phyloP scores from a whole-genome alignment of 2,888 invertebrate species.

The Agonopterix alstromeriana region DNA sequence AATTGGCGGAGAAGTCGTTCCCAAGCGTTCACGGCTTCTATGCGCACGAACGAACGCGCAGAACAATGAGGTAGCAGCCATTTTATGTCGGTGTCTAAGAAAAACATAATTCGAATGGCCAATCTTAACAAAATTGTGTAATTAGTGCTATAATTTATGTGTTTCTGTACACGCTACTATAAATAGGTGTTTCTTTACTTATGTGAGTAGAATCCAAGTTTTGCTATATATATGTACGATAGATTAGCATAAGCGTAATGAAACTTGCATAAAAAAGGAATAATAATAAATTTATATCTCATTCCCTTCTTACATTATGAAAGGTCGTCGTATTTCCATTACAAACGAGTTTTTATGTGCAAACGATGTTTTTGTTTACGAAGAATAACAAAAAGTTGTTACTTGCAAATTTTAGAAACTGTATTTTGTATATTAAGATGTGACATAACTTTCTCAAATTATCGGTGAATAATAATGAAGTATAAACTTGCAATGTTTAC shows the following conservation, averaged over 20 bases:
- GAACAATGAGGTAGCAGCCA: constrained; percentile 78
- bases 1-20: constrained; percentile 76
- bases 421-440: constrained; percentile 45
- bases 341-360: constrained; percentile 33
- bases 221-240: constrained; percentile 50
- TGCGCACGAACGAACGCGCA: constrained; percentile 78
- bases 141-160: constrained; percentile 77
- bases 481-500: constrained; percentile 60
- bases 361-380: constrained; percentile 45
- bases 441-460: constrained; percentile 71
- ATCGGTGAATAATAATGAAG: constrained; percentile 40
- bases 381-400: constrained; percentile 33
- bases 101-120: constrained; percentile 78
- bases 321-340: constrained; percentile 45
- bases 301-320: constrained; percentile 43
- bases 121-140: constrained; percentile 76
- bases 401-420: constrained; percentile 46
- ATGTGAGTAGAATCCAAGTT: constrained; percentile 70
- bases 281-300: constrained; percentile 50
- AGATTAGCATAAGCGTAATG: constrained; percentile 54
- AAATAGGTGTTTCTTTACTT: constrained; percentile 66
- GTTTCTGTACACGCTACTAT: constrained; percentile 67
- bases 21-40: constrained; percentile 78
- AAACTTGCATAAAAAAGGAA: constrained; percentile 52
- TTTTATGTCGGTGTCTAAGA: constrained; percentile 77